Evolutionary conservation across 2,797 vertebrate genomes (phyloP).

Genomic region (Parauchenoglanis ngamensis): DNA sequence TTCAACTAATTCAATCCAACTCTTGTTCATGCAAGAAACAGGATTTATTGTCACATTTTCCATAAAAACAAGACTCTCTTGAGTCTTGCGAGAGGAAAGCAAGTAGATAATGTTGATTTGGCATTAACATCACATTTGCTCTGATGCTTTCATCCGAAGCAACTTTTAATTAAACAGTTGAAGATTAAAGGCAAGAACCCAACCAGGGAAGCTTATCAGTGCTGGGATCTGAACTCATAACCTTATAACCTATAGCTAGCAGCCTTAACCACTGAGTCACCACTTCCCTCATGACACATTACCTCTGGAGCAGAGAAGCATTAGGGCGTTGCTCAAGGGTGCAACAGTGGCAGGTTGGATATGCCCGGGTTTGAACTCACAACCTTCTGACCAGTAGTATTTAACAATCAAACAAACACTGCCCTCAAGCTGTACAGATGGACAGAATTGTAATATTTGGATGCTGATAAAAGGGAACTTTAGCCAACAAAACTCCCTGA

Average conservation of each 20-base stretch:
- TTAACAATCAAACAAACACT: background rate
- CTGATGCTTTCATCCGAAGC: background rate
- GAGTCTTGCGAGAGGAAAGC: background rate
- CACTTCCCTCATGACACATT: background rate
- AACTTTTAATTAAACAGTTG: background rate
- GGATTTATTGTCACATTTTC: background rate
- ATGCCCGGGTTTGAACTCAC: background rate
- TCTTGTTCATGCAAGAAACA: background rate
- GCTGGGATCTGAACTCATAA: background rate
- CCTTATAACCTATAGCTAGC: background rate
- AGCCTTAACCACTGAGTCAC: background rate
- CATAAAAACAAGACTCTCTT: background rate
- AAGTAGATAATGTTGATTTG: background rate
- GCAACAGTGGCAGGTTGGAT: background rate
- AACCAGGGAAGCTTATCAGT: background rate
- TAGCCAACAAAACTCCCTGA: background rate
- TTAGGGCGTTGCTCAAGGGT: too few species aligned
- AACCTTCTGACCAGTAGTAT: background rate
- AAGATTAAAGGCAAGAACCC: background rate
- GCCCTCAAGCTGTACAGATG: background rate
- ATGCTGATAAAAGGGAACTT: background rate
- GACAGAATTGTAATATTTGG: background rate
- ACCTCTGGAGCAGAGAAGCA: background rate
- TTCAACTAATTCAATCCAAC: background rate
- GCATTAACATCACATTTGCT: background rate